phyloP scores from a whole-genome alignment of 1,140 invertebrate species.

The Danaus melanippus region DNA sequence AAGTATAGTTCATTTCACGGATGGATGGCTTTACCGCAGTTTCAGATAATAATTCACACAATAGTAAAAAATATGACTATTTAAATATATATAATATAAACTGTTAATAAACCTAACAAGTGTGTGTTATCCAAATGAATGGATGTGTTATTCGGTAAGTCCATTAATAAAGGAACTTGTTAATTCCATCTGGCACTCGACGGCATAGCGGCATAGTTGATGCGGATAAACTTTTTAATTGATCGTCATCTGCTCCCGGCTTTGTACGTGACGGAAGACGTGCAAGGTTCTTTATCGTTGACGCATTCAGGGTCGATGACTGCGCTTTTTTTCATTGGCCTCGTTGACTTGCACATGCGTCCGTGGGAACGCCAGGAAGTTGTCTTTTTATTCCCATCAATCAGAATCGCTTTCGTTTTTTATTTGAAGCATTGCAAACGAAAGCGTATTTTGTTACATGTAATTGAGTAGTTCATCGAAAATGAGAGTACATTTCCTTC shows the following conservation, averaged over 20 bases:
- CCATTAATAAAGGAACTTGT: conserved; percentile 18
- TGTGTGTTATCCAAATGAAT: conserved; percentile 12
- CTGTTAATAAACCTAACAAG: conserved; percentile 3
- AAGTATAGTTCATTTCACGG: conserved; percentile 29
- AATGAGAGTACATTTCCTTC: neutral
- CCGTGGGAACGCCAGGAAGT: conserved; percentile 56
- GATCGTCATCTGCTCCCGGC: conserved; percentile 63
- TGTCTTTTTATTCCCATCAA: conserved; percentile 31
- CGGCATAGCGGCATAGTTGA: conserved; percentile 59
- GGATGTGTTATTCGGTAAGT: conserved; percentile 14
- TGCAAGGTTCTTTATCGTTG: conserved; percentile 52
- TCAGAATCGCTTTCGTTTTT: conserved; percentile 20
- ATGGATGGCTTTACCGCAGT: conserved; percentile 17
- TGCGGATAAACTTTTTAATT: conserved; percentile 68
- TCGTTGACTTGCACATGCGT: conserved; percentile 48
- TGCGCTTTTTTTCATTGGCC: conserved; percentile 51
- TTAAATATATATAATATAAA: no score
- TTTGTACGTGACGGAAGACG: conserved; percentile 53
- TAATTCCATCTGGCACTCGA: conserved; percentile 58
- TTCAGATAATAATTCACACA: conserved; percentile 2
- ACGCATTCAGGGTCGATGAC: conserved; percentile 66
- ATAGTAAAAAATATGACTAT: no score
- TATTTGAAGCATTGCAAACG: conserved; percentile 18
- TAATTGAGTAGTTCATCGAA: neutral
- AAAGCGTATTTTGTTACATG: conserved; percentile 4